Evolutionary conservation across 2,797 vertebrate species (phyloP), one percentile per base, ranked within the genome.

Genomic region (Eutrigla gurnardus): DNA sequence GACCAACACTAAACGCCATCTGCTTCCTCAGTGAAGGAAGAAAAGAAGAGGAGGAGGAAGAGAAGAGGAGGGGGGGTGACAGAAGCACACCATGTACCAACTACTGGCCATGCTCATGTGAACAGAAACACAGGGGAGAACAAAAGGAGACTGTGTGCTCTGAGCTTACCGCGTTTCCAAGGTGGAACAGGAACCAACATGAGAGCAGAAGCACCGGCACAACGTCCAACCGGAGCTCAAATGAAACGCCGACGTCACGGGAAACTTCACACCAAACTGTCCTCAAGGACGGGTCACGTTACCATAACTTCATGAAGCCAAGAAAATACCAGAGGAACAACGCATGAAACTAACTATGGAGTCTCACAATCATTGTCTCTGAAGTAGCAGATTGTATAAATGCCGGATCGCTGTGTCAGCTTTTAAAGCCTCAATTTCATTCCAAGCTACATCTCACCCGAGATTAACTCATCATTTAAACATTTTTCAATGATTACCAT

Each of bases 1-100:
- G 80, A 90, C 87, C 85, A 89, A 89, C 87, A 89, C 86, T 87
- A 88, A 91, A 88, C 61, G 66, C 93, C 93, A 93, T 93, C 91
- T 94, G 93, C 90, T 91, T 91, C 89, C 84, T 90, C 77, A 13
- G 80, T 77, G 81, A 84, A 86, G 84, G 86, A 90, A 88, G 78
- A 92, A 91, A 90, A 85, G 85, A 84, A 73, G 62, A 89, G 86
- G 76, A 86, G 85, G 86, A 84, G 81, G 73, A n/a, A 80, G 65
- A 73, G 62, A 68, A 73, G 73, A 81, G 81, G 86, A 76, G 86
- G 88, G 83, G 88, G 78, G 70, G 85, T 64, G 79, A 90, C 83
- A 81, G 82, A 86, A 89, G 89, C 90, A 91, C 91, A 91, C 78
- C 75, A 85, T 91, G 91, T 91, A 85, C 89, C 87, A 88, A 88